Conservation (phyloP, 1,140 invertebrate species). For the Bacillus rossius region DNA sequence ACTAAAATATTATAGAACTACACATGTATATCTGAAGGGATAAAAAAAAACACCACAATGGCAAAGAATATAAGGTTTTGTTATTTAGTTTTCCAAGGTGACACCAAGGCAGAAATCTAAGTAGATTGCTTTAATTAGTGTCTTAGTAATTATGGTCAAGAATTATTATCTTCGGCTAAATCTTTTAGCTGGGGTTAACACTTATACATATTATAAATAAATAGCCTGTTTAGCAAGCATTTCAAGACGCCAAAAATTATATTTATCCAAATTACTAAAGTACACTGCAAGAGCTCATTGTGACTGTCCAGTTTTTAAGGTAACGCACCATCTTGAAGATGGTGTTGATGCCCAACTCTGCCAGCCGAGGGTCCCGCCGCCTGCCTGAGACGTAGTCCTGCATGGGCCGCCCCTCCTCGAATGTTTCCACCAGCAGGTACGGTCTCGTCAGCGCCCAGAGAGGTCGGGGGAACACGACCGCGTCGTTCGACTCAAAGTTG, state of each 20-base stretch:
- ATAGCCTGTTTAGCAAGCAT: too few relatives aligned
- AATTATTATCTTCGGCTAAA: not conserved
- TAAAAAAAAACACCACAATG: not conserved
- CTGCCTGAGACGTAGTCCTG: slow-evolving; percentile 18
- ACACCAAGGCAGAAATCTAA: too few relatives aligned
- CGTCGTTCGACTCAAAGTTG: slow-evolving; percentile 37
- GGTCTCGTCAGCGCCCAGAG: slow-evolving; percentile 32
- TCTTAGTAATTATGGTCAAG: too few relatives aligned
- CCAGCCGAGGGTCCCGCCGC: slow-evolving; percentile 32
- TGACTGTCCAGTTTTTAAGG: not conserved
- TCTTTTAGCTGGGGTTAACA: too few relatives aligned
- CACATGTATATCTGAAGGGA: too few relatives aligned
- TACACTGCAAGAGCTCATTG: not conserved
- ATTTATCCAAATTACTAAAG: not conserved
- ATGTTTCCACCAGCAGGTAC: slow-evolving; percentile 46
- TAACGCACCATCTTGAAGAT: slow-evolving; percentile 46
- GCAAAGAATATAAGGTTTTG: not conserved
- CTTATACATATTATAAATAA: too few relatives aligned
- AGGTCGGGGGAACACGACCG: slow-evolving; percentile 42
- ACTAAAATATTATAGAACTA: too few relatives aligned
- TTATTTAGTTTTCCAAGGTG: not conserved
- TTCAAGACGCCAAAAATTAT: not conserved
- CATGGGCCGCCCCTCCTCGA: slow-evolving; percentile 44
- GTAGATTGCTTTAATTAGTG: too few relatives aligned
- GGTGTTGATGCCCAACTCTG: slow-evolving; percentile 42